Percentiles rank a stretch among this genome's conserved stretches.
phyloP scores from a whole-genome alignment of 1,140 invertebrate species.

The Achroia grisella region DNA sequence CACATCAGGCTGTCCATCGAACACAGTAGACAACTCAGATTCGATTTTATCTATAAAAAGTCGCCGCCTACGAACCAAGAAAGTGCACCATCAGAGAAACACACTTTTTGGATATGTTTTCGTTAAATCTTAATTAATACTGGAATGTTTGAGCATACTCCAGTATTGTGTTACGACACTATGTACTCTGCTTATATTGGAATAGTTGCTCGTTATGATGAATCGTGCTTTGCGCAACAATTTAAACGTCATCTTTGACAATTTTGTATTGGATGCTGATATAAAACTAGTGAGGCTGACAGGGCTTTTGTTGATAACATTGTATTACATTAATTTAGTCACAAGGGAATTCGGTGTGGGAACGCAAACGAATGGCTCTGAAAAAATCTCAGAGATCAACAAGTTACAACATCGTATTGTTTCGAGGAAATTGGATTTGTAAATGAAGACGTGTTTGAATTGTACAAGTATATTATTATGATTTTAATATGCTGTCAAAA shows the following conservation, averaged over 20 bases:
- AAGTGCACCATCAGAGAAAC: constrained; percentile 1
- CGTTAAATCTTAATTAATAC: constrained; percentile 34
- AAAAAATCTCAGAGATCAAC: constrained; percentile 45
- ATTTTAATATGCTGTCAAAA: too few species aligned
- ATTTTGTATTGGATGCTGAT: background rate
- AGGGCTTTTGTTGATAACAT: constrained; percentile 35
- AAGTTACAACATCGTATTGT: constrained; percentile 43
- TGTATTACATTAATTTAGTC: constrained; percentile 45
- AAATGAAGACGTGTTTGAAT: constrained; percentile 10
- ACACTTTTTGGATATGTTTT: constrained; percentile 13
- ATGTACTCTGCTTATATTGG: constrained; percentile 15
- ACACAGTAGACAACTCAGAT: constrained; percentile 19
- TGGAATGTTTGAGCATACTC: constrained; percentile 14
- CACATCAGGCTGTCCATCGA: constrained; percentile 31
- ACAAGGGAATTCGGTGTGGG: constrained; percentile 47
- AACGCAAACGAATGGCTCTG: constrained; percentile 32
- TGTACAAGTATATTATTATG: background rate
- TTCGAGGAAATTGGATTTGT: constrained; percentile 19
- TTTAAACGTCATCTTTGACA: background rate
- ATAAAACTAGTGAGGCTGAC: constrained; percentile 20
- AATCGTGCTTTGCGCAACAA: constrained; percentile 12
- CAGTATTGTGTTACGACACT: constrained; percentile 18
- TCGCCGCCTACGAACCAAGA: constrained; percentile 20
- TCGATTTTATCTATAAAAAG: constrained; percentile 45
- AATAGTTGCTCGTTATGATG: constrained; percentile 5